Evolutionary conservation across 1,140 invertebrate genomes (phyloP), one percentile per base, ranked within the genome.

Genomic region (Euglossa dilemma): DNA sequence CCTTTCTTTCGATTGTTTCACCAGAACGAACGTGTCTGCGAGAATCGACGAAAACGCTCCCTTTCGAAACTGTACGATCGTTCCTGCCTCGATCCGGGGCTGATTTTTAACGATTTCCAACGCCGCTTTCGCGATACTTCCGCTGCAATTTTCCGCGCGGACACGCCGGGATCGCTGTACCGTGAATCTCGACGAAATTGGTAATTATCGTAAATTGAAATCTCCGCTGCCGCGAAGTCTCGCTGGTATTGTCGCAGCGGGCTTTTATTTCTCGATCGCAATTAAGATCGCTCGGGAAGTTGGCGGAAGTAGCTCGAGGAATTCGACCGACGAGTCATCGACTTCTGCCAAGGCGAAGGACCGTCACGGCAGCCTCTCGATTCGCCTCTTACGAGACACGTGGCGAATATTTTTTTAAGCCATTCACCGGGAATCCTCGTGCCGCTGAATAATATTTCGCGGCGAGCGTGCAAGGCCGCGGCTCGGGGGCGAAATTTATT

Each of bases 401-500:
- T 23, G 7, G 69, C 9, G 47, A 61, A 45, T 20, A 59, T 57
- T 74, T 45, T 59, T 74, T 74, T 28, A n/a, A 67, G 5, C 36
- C 36, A 45, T 67, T 67, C 36, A 47, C n/a, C 25, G 45, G 20
- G 20, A 47, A 76, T 76, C 52, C 25, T 64, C 20, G n/a, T 50
- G 11, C 52, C 16, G 6, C 11, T 6, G 36, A 61, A 64, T 64
- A 64, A 76, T 64, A 59, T 52, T 64, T 50, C 45, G 11, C 25
- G 6, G 59, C 25, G 52, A 59, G n/a, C 64, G 20, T 64, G 59
- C 59, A 18, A 28, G 9, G 11, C 45, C 45, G 11, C 61, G 47
- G 47, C 20, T 59, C 56, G 74, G 47, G 23, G 11, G 47, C 18
- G 74, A 76, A 52, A 76, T 76, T 76, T 76, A 76, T 76, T 76